Evolutionary conservation across 2,888 invertebrate genomes (phyloP), one percentile per base, ranked within the genome.

Genomic region (Crioceris asparagi): DNA sequence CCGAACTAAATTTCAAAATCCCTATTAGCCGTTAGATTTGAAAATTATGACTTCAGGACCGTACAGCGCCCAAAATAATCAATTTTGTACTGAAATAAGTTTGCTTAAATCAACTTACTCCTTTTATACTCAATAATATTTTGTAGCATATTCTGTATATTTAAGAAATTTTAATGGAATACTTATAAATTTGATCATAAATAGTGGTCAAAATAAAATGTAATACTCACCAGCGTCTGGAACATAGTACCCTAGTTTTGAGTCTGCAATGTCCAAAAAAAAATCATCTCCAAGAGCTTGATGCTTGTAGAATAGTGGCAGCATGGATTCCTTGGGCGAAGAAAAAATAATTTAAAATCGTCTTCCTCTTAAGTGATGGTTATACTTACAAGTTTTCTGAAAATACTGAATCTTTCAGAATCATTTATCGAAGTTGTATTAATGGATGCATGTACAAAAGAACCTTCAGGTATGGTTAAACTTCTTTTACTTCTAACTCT

Each of bases 231-330:
- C 52, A 34, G 44, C 48, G 35, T 52, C 49, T 21, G 53, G 50
- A 35, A 56, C 51, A 34, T 56, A 56, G 37, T 52, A 56, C 4
- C 56, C 56, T 18, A 55, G 33, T 44, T 56, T 56, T 10, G 48
- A 53, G 38, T 56, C 56, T 4, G 56, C 56, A 36, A 56, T 52
- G 40, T 56, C 56, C 34, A 56, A 40, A 36, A 56, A 53, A 40
- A 56, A 55, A 40, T 55, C 56, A 44, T 56, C 56, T 3, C 56
- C 56, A 18, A 56, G 40, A 5, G 55, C 56, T 40, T 56, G 56
- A 47, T 56, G 55, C 17, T 51, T 55, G 38, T 56, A 56, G 32
- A 56, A 50, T 5, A 56, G 36, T 8, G 56, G 56, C 11, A 56
- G 40, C 54, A 56, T 55, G 18, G 46, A 44, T 45, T 56, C 54